Base-by-base conservation (phyloP, 2,113 vertebrate genomes). In the Nothoprocta perdicaria region DNA sequence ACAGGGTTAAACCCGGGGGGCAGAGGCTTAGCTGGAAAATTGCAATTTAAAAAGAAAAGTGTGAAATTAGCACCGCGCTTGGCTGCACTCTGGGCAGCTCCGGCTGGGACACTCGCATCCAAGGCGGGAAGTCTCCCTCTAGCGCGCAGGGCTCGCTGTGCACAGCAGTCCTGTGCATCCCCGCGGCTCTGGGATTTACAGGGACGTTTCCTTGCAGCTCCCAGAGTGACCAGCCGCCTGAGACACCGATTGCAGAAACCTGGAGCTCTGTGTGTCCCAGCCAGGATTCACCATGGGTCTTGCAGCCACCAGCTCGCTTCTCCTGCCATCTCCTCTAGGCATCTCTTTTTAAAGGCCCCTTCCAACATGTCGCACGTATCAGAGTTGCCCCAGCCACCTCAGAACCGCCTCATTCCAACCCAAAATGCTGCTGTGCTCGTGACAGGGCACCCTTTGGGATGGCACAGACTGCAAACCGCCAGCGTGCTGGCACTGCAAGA, bases 211-310 rank as follows among this genome's bases (percentile, higher is more conserved):
- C 10, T 12, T 9, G 58, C 15, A 21, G 21, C 10, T 17, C 9
- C 12, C 50, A 21, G 45, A 58, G 29, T 43, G 38, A 3, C 5
- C 13, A 80, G 27, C 29, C 24, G 35, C 6, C 24, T 9, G 15
- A 40, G 16, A 46, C 38, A 46, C 3, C 55, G 1, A 3, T 9
- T 1, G 5, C 66, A 11, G 46, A 13, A 16, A 1, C n/a, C 1
- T 0, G 2, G 40, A 27, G 26, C 13, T 16, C 9, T 27, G 53
- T 2, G 2, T 9, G 21, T 48, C 63, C 72, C 18, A 22, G 40
- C 45, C 60, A 6, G 35, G 29, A 31, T 26, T 14, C 60, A 12
- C 10, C 0, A 8, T 1, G 10, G 14, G 50, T 1, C 31, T 6
- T 12, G 38, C 21, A 6, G 9, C 23, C 58, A 21, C 17, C 12